These are phyloP conservation scores for Aporrectodea caliginosa DNA, from an alignment of 1,140 invertebrate genomes.

Conservation along the genomic window DNA sequence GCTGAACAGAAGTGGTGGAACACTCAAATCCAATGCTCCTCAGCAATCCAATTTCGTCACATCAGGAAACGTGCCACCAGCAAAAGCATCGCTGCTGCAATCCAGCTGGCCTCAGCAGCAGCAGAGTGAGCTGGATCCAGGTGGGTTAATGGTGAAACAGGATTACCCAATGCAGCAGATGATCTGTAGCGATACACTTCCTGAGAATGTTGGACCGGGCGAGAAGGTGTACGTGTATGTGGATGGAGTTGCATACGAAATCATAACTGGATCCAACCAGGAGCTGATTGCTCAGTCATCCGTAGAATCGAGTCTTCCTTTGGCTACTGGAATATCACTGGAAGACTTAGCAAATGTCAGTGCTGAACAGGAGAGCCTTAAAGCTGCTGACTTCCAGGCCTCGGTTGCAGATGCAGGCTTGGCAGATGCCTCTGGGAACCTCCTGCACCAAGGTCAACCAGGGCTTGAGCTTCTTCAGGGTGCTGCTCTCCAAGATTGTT, in stretches of 20 bases:
- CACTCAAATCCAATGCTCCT: background rate
- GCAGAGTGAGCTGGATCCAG: background rate
- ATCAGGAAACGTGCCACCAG: background rate
- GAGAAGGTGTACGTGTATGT: constrained; percentile 20
- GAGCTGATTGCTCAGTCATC: constrained; percentile 13
- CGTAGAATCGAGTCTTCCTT: background rate
- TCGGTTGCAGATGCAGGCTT: background rate
- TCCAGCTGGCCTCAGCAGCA: background rate
- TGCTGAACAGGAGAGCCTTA: constrained; percentile 19
- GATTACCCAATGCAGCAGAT: background rate
- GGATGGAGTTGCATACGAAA: constrained; percentile 18
- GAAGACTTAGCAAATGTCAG: constrained; percentile 22
- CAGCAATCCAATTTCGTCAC: background rate
- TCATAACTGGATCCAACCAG: constrained; percentile 11
- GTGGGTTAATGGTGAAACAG: background rate
- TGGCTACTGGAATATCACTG: constrained; percentile 12
- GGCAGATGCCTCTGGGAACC: background rate
- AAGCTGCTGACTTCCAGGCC: too few relatives aligned
- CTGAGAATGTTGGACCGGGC: background rate
- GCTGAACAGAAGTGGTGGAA: background rate
- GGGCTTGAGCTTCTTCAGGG: background rate
- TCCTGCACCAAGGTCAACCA: background rate
- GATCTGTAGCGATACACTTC: background rate
- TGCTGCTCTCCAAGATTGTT: background rate
- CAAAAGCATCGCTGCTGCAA: background rate